Evolutionary conservation across 2,113 vertebrate genomes (phyloP).

Genomic region (Perccottus glenii): DNA sequence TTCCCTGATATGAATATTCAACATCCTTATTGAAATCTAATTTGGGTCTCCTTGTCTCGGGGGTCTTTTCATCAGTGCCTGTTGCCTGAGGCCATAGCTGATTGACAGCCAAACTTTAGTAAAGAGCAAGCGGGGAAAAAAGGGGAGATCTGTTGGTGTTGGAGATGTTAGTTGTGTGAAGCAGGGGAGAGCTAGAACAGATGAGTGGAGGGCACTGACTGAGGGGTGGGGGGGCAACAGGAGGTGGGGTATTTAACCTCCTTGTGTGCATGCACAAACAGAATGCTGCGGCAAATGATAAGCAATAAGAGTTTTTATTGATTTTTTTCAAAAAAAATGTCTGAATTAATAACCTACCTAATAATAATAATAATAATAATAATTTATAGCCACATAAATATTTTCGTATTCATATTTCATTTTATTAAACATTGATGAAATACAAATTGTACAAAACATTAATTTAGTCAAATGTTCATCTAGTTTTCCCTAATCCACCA

Average conservation of each 20-base stretch:
- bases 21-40: conserved; percentile 99
- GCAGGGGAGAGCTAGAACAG: conserved; percentile 69
- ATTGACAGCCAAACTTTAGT: conserved; percentile 94
- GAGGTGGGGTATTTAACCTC: conserved; percentile 66
- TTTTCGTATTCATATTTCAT: no score
- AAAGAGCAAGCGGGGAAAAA: conserved; percentile 72
- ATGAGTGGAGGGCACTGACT: conserved; percentile 59
- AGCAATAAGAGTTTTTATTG: no score
- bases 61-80: conserved; percentile 98
- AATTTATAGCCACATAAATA: conserved; percentile 6
- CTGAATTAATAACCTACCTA: not conserved
- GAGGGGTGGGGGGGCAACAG: conserved; percentile 4
- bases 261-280: conserved; percentile 69
- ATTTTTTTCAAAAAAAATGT: not conserved
- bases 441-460: no score
- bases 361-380: not conserved
- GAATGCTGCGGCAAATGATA: conserved; percentile 50
- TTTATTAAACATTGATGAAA: not conserved
- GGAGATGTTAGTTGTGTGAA: conserved; percentile 71
- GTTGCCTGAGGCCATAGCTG: conserved; percentile 90
- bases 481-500: no score
- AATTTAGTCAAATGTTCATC: no score
- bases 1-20: conserved; percentile 96
- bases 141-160: conserved; percentile 68
- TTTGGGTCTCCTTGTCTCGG: conserved; percentile 95